Percentiles rank a stretch among this genome's conserved stretches.
These are phyloP conservation scores for Amphipyra berbera DNA, from an alignment of 2,888 invertebrate genomes.

Conservation along the genomic window DNA sequence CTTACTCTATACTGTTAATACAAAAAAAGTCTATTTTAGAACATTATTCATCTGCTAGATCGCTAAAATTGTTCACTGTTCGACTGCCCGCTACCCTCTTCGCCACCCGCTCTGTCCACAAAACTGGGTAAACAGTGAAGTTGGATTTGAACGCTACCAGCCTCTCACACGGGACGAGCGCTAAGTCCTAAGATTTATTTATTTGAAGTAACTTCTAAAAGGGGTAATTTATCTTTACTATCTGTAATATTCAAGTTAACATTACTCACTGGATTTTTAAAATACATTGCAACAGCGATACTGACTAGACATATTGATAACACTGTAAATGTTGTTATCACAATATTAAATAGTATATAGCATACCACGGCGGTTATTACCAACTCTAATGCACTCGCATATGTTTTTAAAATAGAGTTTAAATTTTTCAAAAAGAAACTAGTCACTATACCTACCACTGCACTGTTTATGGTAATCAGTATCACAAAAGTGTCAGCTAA, in stretches of 20 bases:
- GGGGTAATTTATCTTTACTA: conserved; percentile 71
- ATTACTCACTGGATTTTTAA: conserved; percentile 96
- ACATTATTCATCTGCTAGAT: no score
- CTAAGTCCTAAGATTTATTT: conserved; percentile 35
- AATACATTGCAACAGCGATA: conserved; percentile 95
- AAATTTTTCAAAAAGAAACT: conserved; percentile 97
- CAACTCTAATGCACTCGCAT: conserved; percentile 97
- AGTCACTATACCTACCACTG: conserved; percentile 97
- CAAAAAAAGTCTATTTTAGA: no score
- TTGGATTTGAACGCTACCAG: no score
- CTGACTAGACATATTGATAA: conserved; percentile 95
- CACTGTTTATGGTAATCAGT: conserved; percentile 96
- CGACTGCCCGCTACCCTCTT: no score
- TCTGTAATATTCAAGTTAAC: conserved; percentile 48
- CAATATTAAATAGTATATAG: conserved; percentile 95
- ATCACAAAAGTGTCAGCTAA: conserved; percentile 93
- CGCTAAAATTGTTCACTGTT: no score
- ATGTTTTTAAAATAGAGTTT: conserved; percentile 98
- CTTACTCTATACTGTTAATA: no score
- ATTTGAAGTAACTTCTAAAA: conserved; percentile 71
- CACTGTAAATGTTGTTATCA: conserved; percentile 95
- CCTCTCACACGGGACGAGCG: no score
- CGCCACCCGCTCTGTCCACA: no score
- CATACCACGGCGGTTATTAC: conserved; percentile 97
- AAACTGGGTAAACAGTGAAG: no score